These are phyloP conservation scores for Cecropterus lyciades DNA, from an alignment of 1,140 invertebrate genomes.

Conservation along the genomic window DNA sequence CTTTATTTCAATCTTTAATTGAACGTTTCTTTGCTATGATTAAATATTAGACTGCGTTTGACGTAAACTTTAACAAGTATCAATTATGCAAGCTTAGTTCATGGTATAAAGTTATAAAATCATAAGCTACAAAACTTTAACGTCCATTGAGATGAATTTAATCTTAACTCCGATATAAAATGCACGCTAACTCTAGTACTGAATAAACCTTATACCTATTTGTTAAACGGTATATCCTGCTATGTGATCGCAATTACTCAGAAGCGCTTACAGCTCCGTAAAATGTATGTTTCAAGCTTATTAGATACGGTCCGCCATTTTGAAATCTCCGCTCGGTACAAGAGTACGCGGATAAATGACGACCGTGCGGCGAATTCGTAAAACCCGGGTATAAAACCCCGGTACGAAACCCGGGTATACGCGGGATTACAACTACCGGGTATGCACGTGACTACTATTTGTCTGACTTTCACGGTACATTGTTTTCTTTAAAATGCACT, in stretches of 20 bases:
- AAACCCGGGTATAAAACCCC: slow-evolving; percentile 20
- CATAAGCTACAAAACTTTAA: no score
- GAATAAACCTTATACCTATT: neutral
- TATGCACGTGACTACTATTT: slow-evolving; percentile 9
- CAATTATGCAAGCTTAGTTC: no score
- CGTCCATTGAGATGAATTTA: no score
- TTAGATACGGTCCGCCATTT: slow-evolving; percentile 26
- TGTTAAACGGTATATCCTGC: slow-evolving; percentile 8
- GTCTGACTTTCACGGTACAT: neutral
- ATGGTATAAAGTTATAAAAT: no score
- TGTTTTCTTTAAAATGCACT: neutral
- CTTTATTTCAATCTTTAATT: no score
- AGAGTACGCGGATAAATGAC: slow-evolving; percentile 23
- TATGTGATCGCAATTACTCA: slow-evolving; percentile 16
- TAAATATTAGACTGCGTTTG: no score
- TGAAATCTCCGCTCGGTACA: slow-evolving; percentile 24
- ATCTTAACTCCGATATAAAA: no score
- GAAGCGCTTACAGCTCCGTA: slow-evolving; percentile 17
- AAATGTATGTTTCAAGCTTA: slow-evolving; percentile 21
- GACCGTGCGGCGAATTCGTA: slow-evolving; percentile 26
- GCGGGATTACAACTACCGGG: slow-evolving; percentile 1
- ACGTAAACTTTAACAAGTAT: no score
- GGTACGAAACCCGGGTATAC: neutral
- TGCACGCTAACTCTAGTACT: no score
- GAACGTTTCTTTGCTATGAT: no score